phyloP scores from a whole-genome alignment of 2,113 vertebrate genomes.

The Miniopterus natalensis region DNA sequence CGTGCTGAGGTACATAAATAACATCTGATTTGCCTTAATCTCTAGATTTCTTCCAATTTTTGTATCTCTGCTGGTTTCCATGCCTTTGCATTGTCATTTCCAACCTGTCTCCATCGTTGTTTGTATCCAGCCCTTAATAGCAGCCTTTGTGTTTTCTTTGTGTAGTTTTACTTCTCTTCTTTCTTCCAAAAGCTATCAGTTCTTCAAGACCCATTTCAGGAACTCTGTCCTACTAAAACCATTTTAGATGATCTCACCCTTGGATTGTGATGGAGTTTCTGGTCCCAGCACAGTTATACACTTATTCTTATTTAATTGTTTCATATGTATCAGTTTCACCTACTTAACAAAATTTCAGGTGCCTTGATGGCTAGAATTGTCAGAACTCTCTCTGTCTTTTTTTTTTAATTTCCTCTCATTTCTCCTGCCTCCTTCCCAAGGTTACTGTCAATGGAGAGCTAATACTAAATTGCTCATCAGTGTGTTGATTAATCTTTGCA shows the following conservation, averaged over 20 bases:
- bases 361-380: not conserved
- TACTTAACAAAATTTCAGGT: not conserved
- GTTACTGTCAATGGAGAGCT: not conserved
- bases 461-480: not conserved
- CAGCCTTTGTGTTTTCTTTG: slow-evolving; percentile 5
- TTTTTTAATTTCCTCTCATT: not conserved
- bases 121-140: not conserved
- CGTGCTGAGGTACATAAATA: not conserved
- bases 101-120: not conserved
- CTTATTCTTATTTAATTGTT: slow-evolving; percentile 2
- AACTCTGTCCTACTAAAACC: not conserved
- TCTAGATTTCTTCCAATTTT: not conserved
- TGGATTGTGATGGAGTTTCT: not conserved
- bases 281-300: not conserved
- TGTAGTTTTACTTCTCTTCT: not conserved
- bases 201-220: not conserved
- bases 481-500: not conserved
- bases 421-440: not conserved
- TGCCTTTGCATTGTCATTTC: not conserved
- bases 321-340: not conserved
- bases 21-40: not conserved
- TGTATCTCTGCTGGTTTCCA: not conserved
- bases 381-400: not conserved
- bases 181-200: not conserved
- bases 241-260: not conserved